Evolutionary conservation across 2,113 vertebrate species (phyloP), one percentile per base, ranked within the genome.

Genomic region (Syrmaticus mikado): DNA sequence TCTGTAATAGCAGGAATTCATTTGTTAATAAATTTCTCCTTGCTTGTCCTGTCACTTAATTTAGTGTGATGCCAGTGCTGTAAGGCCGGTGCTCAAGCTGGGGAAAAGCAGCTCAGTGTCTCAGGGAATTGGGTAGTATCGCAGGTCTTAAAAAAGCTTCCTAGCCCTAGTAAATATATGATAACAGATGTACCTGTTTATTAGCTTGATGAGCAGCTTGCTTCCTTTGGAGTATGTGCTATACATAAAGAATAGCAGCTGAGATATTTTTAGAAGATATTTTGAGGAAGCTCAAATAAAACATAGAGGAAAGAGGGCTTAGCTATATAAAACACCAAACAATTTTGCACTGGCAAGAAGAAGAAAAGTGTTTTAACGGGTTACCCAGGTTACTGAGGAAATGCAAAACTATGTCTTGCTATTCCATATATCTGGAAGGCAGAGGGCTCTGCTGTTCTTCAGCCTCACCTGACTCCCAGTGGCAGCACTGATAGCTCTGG

Each of bases 21-120:
- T 90, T 81, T 68, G 65, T 94, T 95, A 92, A 92, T 92, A 68
- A 61, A 78, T 68, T 83, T 83, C 22, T 19, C 57, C 22, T 77
- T 67, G 43, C 82, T 85, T 85, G 32, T 57, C 65, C 90, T 58
- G 67, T 64, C 87, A 6, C 10, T 53, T 71, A 13, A 38, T 32
- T 77, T 67, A 73, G 70, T 1, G 1, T 14, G 19, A 34, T 48
- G 77, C 68, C 50, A 50, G 32, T 1, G 3, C 60, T 85, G 52
- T 16, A 11, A 5, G 43, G 6, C 45, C 41, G 71, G 27, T 58
- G 82, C 67, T 76, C 1, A 10, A 27, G 12, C 16, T 76, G 68
- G 34, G 61, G 70, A 57, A 41, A 20, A 43, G 83, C 73, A 84
- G 52, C 41, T 78, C 70, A 38, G 78, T 13, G 8, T 24, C 75